phyloP scores from a whole-genome alignment of 2,797 vertebrate species.

The Amphiprion clarkii region DNA sequence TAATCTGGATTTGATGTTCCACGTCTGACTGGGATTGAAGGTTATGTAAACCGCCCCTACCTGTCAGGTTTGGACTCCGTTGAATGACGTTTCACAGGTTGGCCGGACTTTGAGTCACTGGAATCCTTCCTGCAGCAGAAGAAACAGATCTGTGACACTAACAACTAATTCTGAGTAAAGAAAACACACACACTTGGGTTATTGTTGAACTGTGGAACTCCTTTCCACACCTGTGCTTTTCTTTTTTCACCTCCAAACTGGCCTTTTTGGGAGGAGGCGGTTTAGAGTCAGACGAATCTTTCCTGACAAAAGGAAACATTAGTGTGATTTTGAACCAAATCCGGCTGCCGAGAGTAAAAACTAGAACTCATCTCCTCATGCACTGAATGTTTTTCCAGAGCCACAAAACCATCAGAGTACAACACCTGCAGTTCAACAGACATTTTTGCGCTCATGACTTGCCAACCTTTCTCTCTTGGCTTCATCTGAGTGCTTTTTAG shows the following conservation, averaged over 20 bases:
- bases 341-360: background rate
- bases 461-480: slow-evolving; percentile 85
- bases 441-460: slow-evolving; percentile 33
- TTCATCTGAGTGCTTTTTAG: slow-evolving; percentile 78
- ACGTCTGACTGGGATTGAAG: background rate
- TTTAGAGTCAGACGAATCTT: slow-evolving; percentile 80
- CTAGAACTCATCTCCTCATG: background rate
- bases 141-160: background rate
- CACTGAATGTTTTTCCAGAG: slow-evolving; percentile 8
- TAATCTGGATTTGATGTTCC: background rate
- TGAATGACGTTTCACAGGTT: slow-evolving; percentile 72
- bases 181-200: background rate
- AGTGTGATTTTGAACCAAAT: slow-evolving; percentile 34
- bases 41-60: slow-evolving; percentile 52
- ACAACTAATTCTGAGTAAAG: background rate
- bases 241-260: slow-evolving; percentile 79
- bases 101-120: slow-evolving; percentile 74
- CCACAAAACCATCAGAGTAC: background rate
- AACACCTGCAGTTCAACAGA: slow-evolving; percentile 13
- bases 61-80: slow-evolving; percentile 80
- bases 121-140: slow-evolving; percentile 81
- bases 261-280: slow-evolving; percentile 62
- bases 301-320: slow-evolving; percentile 77
- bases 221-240: slow-evolving; percentile 82
- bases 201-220: background rate